phyloP scores from a whole-genome alignment of 2,113 vertebrate species.

The Leuciscus idus region DNA sequence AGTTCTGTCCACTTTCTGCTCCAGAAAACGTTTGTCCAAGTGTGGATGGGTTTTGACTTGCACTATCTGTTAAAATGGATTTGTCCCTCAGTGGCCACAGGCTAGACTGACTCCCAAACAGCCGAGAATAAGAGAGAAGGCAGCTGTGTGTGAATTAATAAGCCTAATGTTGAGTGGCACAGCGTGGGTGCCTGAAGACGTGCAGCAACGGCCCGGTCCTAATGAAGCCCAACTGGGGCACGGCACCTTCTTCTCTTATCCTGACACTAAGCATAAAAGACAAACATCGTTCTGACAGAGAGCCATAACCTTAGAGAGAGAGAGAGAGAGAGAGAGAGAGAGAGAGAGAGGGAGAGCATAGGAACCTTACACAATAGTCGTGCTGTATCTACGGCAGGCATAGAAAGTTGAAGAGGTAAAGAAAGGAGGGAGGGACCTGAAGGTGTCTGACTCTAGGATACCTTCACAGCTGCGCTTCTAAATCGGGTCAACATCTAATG shows the following conservation, averaged over 20 bases:
- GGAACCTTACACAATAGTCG: constrained; percentile 39
- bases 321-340: constrained; percentile 49
- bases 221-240: constrained; percentile 50
- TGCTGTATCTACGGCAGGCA: constrained; percentile 51
- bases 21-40: constrained; percentile 70
- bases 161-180: constrained; percentile 68
- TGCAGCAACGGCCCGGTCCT: constrained; percentile 47
- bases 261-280: constrained; percentile 54
- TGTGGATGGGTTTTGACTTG: constrained; percentile 65
- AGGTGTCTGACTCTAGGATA: constrained; percentile 56
- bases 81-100: constrained; percentile 70
- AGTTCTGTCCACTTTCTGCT: constrained; percentile 56
- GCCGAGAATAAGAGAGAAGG: constrained; percentile 39
- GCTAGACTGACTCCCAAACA: constrained; percentile 62
- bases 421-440: constrained; percentile 33
- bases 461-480: constrained; percentile 64
- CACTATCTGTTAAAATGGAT: constrained; percentile 68
- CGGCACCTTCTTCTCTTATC: constrained; percentile 44
- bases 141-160: constrained; percentile 66
- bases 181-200: constrained; percentile 67
- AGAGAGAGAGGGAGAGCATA: constrained; percentile 12
- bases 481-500: constrained; percentile 69
- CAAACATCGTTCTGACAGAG: constrained; percentile 57
- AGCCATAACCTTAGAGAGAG: constrained; percentile 31
- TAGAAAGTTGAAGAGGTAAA: constrained; percentile 39